phyloP scores from a whole-genome alignment of 2,113 vertebrate species.

The Peucedramus taeniatus region DNA sequence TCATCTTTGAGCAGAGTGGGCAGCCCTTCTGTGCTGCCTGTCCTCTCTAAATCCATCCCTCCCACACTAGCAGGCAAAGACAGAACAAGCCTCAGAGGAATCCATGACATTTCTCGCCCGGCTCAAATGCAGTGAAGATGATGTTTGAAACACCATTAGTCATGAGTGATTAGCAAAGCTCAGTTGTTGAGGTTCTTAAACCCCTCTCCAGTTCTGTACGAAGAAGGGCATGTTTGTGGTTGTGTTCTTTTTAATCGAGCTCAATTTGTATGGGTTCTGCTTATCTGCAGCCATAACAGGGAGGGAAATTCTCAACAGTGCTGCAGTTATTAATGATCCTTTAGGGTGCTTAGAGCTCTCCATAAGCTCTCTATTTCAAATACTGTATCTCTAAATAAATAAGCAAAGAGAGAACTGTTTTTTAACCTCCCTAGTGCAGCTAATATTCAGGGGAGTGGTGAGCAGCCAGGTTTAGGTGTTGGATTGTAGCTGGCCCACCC shows the following conservation, averaged over 20 bases:
- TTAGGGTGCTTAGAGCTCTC: not conserved
- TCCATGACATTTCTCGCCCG: conserved; percentile 27
- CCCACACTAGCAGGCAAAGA: conserved; percentile 25
- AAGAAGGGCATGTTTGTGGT: not conserved
- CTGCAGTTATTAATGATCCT: not conserved
- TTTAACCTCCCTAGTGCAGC: not conserved
- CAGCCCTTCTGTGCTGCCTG: not conserved
- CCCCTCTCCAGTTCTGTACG: not conserved
- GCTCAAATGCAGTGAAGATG: conserved; percentile 39
- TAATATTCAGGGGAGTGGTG: not conserved
- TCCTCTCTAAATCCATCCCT: conserved; percentile 27
- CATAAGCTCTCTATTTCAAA: conserved; percentile 21
- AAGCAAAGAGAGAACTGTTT: not conserved
- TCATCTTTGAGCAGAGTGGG: conserved; percentile 13
- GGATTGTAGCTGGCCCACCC: not conserved
- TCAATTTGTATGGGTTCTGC: conserved; percentile 18
- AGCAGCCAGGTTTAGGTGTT: not conserved
- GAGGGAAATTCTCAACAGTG: not conserved
- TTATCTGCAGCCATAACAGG: conserved; percentile 28
- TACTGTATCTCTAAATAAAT: not conserved
- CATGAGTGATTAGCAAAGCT: conserved; percentile 57
- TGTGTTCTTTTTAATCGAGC: not conserved
- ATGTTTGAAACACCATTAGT: conserved; percentile 48
- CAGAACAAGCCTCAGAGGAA: conserved; percentile 54
- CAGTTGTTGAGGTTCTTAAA: conserved; percentile 37